These are phyloP conservation scores for Bombus cullumanus DNA, from an alignment of 1,140 invertebrate genomes.

Conservation along the genomic window DNA sequence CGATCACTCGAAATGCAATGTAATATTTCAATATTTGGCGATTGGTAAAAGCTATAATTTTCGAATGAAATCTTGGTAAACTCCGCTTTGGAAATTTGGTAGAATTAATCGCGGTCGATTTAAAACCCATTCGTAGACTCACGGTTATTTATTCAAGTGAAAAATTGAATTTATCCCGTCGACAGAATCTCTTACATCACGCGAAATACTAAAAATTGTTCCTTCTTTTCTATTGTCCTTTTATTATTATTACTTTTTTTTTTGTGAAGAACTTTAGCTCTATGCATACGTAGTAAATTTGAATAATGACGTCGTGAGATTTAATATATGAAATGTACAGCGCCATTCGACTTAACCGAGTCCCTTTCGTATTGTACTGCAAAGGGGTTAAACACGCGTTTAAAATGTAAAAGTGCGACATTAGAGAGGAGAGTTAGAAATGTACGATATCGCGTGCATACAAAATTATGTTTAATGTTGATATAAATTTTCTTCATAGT, in stretches of 20 bases:
- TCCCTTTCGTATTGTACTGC: neutral
- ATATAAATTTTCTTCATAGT: neutral
- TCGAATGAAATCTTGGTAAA: neutral
- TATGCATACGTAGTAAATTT: neutral
- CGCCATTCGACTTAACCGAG: neutral
- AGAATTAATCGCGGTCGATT: neutral
- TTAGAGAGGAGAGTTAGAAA: neutral
- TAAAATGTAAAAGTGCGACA: conserved; percentile 1
- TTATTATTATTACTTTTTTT: too few species aligned
- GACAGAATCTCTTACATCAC: too few species aligned
- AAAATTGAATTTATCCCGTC: too few species aligned
- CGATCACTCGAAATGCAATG: neutral
- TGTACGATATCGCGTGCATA: neutral
- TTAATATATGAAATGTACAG: neutral
- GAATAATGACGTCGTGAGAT: neutral
- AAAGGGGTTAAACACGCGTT: neutral
- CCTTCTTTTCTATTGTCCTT: too few species aligned
- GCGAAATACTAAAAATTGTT: too few species aligned
- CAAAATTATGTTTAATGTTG: neutral
- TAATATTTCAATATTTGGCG: too few species aligned
- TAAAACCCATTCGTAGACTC: neutral
- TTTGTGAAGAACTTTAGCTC: neutral
- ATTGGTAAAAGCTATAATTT: neutral
- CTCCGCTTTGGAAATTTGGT: neutral
- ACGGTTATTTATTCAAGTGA: too few species aligned